A percentile compares a stretch with the other conserved stretches of the same genome.
phyloP scores from a whole-genome alignment of 2,888 invertebrate genomes.

The Orthosia incerta region DNA sequence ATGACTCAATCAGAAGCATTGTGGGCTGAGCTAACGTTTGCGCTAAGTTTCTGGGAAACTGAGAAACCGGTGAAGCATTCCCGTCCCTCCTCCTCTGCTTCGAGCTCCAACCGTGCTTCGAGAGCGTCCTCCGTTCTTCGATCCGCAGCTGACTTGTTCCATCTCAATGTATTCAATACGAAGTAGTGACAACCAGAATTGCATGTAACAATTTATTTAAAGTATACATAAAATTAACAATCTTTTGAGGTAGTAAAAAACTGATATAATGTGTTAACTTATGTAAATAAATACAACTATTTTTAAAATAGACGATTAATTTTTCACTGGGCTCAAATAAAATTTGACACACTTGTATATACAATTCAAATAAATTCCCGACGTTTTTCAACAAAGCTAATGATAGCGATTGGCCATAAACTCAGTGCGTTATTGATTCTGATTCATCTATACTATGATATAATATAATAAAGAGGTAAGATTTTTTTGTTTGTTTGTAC shows the following conservation, averaged over 20 bases:
- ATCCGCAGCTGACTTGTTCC: constrained; percentile 84
- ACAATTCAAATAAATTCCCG: not conserved
- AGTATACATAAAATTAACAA: constrained; percentile 17
- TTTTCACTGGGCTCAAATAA: constrained; percentile 9
- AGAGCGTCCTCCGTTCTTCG: constrained; percentile 86
- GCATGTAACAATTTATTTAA: constrained; percentile 31
- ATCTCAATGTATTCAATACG: constrained; percentile 74
- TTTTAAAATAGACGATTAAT: constrained; percentile 2
- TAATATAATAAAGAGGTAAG: too few relatives aligned
- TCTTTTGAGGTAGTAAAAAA: constrained; percentile 37
- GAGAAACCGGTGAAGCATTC: constrained; percentile 93
- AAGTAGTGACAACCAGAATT: constrained; percentile 21
- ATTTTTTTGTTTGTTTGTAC: too few relatives aligned
- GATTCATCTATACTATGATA: too few relatives aligned
- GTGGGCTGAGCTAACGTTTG: constrained; percentile 93
- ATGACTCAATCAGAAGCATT: constrained; percentile 93
- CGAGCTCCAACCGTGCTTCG: constrained; percentile 75
- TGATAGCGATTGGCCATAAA: not conserved
- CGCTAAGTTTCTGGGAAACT: constrained; percentile 93
- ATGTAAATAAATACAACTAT: constrained; percentile 32
- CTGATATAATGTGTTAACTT: constrained; percentile 2
- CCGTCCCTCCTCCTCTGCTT: constrained; percentile 80
- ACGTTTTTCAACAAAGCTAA: not conserved
- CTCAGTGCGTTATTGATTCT: not conserved
- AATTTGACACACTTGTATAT: not conserved